phyloP scores from a whole-genome alignment of 2,888 invertebrate species.

The Timema podura region DNA sequence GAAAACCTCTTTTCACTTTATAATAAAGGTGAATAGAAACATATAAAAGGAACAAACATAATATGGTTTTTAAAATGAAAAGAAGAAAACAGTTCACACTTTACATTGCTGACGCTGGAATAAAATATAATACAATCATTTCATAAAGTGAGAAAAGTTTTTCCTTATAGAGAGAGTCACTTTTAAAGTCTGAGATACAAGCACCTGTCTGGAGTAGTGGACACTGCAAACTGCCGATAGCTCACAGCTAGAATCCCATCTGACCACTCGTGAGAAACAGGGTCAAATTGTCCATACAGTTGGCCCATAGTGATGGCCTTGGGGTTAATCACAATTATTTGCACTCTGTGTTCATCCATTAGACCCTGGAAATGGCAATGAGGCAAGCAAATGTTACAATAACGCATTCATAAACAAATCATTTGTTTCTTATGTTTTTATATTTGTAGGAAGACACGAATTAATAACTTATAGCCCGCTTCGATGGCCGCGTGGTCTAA shows the following conservation, averaged over 20 bases:
- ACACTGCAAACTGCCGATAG: conserved; percentile 75
- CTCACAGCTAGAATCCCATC: conserved; percentile 84
- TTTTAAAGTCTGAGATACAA: conserved; percentile 1
- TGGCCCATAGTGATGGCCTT: conserved; percentile 95
- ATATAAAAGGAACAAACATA: no score
- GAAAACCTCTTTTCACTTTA: no score
- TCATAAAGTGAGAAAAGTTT: no score
- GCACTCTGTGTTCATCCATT: conserved; percentile 71
- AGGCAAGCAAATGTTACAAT: background rate
- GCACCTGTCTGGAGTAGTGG: conserved; percentile 66
- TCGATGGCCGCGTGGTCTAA: no score
- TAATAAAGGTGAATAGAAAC: no score
- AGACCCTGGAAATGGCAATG: conserved; percentile 50
- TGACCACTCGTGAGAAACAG: conserved; percentile 91
- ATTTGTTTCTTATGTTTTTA: background rate
- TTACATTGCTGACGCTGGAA: no score
- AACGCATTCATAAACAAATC: background rate
- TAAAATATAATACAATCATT: no score
- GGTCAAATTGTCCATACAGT: conserved; percentile 91
- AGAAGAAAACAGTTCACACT: no score
- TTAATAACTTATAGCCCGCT: no score
- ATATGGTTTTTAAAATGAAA: no score
- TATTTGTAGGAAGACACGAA: no score
- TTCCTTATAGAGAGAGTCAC: no score
- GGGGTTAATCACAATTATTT: conserved; percentile 83